Evolutionary conservation across 92 coral and sea anemone species (phyloP).

Genomic region (Heliopora coerulea): DNA sequence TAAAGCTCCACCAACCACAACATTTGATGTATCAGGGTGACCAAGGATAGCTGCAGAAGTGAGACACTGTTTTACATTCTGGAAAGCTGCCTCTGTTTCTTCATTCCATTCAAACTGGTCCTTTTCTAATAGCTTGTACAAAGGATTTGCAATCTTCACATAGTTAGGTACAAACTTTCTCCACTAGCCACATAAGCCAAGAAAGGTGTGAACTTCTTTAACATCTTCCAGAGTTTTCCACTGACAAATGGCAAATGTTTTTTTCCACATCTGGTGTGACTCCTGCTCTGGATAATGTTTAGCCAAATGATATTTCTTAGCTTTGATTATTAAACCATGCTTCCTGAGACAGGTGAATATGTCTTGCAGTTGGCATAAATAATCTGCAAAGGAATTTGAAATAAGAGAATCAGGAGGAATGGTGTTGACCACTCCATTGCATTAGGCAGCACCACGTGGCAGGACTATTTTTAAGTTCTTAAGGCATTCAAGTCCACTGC

Average conservation of each 20-base stretch:
- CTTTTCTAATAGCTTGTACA: constrained; percentile 28
- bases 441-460: constrained; percentile 49
- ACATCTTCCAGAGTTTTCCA: constrained; percentile 38
- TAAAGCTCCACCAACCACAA: constrained; percentile 28
- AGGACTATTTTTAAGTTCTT: constrained; percentile 40
- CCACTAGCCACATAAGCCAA: constrained; percentile 42
- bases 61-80: constrained; percentile 17
- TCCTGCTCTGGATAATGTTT: too few relatives aligned
- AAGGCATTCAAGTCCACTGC: constrained; percentile 54
- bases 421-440: constrained; percentile 35
- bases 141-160: constrained; percentile 21
- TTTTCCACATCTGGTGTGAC: too few relatives aligned
- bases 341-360: too few relatives aligned
- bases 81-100: constrained; percentile 14
- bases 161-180: constrained; percentile 24
- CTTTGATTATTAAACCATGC: too few relatives aligned
- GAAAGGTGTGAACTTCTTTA: constrained; percentile 33
- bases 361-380: constrained; percentile 1
- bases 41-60: constrained; percentile 10
- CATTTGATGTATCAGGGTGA: constrained; percentile 42
- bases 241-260: too few relatives aligned
- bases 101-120: constrained; percentile 20
- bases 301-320: too few relatives aligned
- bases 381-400: constrained; percentile 29
- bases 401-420: constrained; percentile 32